Evolutionary conservation across 2,113 vertebrate genomes (phyloP), one percentile per base, ranked within the genome.

Genomic region (Fukomys damarensis): DNA sequence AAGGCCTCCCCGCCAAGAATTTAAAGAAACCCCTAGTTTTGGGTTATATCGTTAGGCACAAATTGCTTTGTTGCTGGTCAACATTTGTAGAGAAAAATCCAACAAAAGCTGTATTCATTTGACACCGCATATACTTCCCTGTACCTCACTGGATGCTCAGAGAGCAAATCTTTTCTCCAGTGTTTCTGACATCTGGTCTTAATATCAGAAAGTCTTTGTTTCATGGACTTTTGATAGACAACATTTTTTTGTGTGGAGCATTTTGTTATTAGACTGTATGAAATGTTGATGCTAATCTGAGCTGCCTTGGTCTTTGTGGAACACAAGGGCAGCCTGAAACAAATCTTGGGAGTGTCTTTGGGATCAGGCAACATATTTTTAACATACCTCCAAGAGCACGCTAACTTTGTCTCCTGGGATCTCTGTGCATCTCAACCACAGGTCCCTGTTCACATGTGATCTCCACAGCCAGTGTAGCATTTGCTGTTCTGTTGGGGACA

Each of bases 171-270:
- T 97, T 98, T 98, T 97, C 43, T 0, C 89, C 87, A 95, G 91
- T 98, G 96, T 98, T 97, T 97, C 92, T 70, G 86, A 98, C 98
- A 99, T 99, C 98, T 99, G 98, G 97, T 99, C 97, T 98, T 98
- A 98, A 99, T 99, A 98, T 97, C 97, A 74, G 74, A 93, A 98
- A 98, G 98, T 98, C 97, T 98, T 98, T 98, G 98, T 98, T 98
- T 97, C 74, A 0, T 98, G 96, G 98, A 97, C 56, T 63, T 98
- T 98, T 98, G 98, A 98, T 98, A 98, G 98, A 98, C 98, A 98
- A 98, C 98, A 98, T 98, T 97, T 98, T 98, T 85, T 76, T 58
- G 56, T 58, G 97, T 98, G 98, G 97, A 98, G 98, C 96, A 98
- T 98, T 98, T 98, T 98, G 96, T 98, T 98, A 98, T 98, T 98